These are phyloP conservation scores for Melanitta fusca DNA, from an alignment of 2,797 vertebrate species.

Conservation along the genomic window DNA sequence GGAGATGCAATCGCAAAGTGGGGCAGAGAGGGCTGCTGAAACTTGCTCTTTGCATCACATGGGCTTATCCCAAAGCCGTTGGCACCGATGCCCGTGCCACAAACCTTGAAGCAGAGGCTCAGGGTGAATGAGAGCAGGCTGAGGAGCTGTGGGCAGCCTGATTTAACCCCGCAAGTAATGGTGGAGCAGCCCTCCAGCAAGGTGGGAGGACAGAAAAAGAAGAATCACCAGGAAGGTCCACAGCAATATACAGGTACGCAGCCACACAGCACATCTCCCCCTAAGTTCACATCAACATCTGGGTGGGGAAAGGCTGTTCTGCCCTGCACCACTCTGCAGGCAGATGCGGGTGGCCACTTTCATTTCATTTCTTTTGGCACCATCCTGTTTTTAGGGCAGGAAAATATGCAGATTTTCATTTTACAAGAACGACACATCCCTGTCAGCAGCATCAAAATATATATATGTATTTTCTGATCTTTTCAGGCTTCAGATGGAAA, in stretches of 20 bases:
- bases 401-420: not conserved
- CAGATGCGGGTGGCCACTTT: no score
- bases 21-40: not conserved
- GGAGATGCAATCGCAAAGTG: not conserved
- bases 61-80: rapidly evolving
- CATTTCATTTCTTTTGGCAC: not conserved
- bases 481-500: constrained; percentile 22
- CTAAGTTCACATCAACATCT: not conserved
- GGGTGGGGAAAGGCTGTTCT: not conserved
- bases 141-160: not conserved
- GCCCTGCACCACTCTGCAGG: not conserved
- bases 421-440: not conserved
- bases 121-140: not conserved
- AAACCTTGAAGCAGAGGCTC: not conserved
- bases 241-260: not conserved
- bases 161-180: not conserved
- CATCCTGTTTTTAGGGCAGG: not conserved
- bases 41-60: not conserved
- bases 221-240: not conserved
- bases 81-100: not conserved
- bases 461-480: not conserved
- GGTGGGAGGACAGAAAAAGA: not conserved
- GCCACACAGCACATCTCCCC: not conserved
- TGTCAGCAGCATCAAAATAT: not conserved
- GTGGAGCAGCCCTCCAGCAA: not conserved